Percentiles rank a stretch among this genome's conserved stretches.
Evolutionary conservation across 2,888 invertebrate genomes (phyloP).

Genomic region (Sphecodes monilicornis): DNA sequence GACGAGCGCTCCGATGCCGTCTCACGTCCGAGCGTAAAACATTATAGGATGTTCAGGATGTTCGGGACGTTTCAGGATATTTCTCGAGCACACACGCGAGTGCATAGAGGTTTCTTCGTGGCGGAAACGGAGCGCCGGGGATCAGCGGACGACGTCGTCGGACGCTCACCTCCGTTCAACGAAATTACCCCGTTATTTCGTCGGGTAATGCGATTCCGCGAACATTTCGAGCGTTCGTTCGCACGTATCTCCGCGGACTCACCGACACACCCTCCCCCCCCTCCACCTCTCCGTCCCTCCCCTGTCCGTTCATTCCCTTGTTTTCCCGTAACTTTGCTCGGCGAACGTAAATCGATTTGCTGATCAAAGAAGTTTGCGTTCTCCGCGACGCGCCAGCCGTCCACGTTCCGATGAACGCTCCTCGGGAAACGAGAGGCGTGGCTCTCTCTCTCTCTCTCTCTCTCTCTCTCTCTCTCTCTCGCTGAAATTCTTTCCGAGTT

Average conservation of each 20-base stretch:
- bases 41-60: background rate
- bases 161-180: conserved; percentile 40
- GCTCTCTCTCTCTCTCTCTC: background rate
- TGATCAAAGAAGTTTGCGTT: conserved; percentile 59
- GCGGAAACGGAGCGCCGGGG: conserved; percentile 5
- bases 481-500: background rate
- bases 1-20: background rate
- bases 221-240: conserved; percentile 34
- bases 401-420: conserved; percentile 37
- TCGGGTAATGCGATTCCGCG: conserved; percentile 63
- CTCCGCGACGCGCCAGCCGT: conserved; percentile 40
- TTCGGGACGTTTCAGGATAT: background rate
- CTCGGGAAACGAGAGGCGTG: background rate
- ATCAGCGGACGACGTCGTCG: conserved; percentile 23
- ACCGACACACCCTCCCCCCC: background rate
- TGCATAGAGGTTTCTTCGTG: background rate
- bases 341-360: conserved; percentile 66
- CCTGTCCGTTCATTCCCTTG: conserved; percentile 24
- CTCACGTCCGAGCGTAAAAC: background rate
- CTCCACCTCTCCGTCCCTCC: background rate
- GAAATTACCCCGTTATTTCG: conserved; percentile 49
- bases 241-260: conserved; percentile 11
- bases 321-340: conserved; percentile 64
- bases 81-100: background rate
- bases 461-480: background rate